Conservation (phyloP, 1,140 invertebrate species). For the Eubasilissa regina region DNA sequence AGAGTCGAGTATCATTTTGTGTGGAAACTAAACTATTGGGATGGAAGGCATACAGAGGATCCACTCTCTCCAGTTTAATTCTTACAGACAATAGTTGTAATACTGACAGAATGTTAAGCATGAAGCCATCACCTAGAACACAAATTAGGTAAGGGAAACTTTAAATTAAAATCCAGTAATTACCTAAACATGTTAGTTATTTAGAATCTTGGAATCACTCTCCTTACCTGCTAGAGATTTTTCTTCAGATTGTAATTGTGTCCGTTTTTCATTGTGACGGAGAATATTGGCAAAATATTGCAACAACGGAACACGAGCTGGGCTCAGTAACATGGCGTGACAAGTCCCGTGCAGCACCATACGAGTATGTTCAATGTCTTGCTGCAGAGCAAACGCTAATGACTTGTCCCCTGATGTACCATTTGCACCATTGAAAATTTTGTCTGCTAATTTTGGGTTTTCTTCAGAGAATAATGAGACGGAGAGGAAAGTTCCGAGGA, state of each 20-base stretch:
- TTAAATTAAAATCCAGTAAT: not conserved
- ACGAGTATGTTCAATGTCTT: conserved; percentile 82
- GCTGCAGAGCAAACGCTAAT: conserved; percentile 78
- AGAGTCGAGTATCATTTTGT: conserved; percentile 89
- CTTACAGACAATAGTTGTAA: conserved; percentile 90
- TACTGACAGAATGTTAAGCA: conserved; percentile 93
- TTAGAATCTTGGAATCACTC: not conserved
- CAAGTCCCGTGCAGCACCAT: conserved; percentile 85
- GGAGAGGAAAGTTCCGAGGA: conserved; percentile 90
- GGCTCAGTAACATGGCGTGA: conserved; percentile 88
- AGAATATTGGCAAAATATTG: conserved; percentile 85
- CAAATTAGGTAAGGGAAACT: conserved; percentile 37
- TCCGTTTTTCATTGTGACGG: conserved; percentile 87
- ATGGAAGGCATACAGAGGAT: conserved; percentile 91
- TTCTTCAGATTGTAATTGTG: conserved; percentile 92
- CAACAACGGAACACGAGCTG: conserved; percentile 82
- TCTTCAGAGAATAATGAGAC: conserved; percentile 95
- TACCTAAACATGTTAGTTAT: not conserved
- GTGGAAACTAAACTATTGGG: conserved; percentile 83
- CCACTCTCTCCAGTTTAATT: conserved; percentile 88
- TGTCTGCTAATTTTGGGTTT: conserved; percentile 83
- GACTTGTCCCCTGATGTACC: conserved; percentile 71
- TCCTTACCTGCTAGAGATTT: conserved; percentile 79
- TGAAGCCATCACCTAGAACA: conserved; percentile 87
- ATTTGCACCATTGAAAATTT: conserved; percentile 63